Percentiles rank a stretch among this genome's conserved stretches.
These are phyloP conservation scores for Bugula neritina DNA, from an alignment of 2,888 invertebrate genomes.

Conservation along the genomic window DNA sequence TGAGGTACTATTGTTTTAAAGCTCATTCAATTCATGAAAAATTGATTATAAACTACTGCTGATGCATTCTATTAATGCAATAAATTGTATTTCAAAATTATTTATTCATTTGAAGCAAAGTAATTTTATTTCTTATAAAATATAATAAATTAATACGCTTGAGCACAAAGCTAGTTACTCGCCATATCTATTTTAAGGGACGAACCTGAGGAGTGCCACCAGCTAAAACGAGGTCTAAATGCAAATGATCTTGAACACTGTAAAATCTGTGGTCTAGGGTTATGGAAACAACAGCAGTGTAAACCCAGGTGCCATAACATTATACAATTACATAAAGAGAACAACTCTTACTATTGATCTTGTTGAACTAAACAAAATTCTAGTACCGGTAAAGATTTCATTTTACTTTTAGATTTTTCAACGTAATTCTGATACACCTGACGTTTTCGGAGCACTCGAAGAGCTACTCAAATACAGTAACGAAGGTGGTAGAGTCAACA, in stretches of 20 bases:
- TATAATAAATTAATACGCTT: too few species aligned
- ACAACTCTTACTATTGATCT: too few species aligned
- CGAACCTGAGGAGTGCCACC: neutral
- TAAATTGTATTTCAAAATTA: too few species aligned
- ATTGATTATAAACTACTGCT: too few species aligned
- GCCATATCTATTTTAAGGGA: neutral
- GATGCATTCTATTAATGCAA: too few species aligned
- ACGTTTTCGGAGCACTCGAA: neutral
- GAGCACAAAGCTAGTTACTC: too few species aligned
- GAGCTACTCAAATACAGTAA: neutral
- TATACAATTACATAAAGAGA: too few species aligned
- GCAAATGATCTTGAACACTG: constrained; percentile 9
- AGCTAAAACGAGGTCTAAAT: constrained; percentile 14
- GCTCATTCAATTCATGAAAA: too few species aligned
- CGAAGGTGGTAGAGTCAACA: constrained; percentile 17
- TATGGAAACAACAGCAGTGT: neutral
- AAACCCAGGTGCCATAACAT: constrained; percentile 3
- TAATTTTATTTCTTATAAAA: too few species aligned
- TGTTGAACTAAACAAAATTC: too few species aligned
- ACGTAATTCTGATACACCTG: neutral
- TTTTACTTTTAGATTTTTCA: constrained; percentile 8
- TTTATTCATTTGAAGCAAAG: too few species aligned
- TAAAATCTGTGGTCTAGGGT: neutral
- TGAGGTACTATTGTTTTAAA: too few species aligned
- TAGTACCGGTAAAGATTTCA: neutral